A percentile compares a stretch with the other conserved stretches of the same genome.
phyloP scores from a whole-genome alignment of 2,797 vertebrate species.

The Pangasius mekongensis region DNA sequence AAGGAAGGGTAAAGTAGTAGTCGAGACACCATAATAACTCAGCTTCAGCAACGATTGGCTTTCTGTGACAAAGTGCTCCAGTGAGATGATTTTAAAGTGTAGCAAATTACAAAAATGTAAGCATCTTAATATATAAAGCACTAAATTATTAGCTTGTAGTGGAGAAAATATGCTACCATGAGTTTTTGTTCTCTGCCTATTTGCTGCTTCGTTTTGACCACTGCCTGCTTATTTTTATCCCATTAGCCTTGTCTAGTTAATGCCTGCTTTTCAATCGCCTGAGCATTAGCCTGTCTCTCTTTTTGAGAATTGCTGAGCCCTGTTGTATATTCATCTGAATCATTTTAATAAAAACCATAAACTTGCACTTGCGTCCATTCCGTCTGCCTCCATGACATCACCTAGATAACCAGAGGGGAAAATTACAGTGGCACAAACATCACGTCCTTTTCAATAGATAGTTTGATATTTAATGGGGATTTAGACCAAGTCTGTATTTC shows the following conservation, averaged over 20 bases:
- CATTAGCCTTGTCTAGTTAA: constrained; percentile 7
- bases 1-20: constrained; percentile 35
- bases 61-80: constrained; percentile 32
- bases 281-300: background rate
- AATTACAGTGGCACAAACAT: constrained; percentile 12
- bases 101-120: constrained; percentile 44
- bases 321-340: constrained; percentile 12
- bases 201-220: background rate
- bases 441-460: background rate
- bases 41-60: constrained; percentile 12
- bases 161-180: background rate
- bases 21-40: constrained; percentile 37
- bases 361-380: background rate
- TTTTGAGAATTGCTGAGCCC: background rate
- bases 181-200: background rate
- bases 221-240: constrained; percentile 2
- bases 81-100: constrained; percentile 37
- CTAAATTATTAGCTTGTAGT: constrained; percentile 21
- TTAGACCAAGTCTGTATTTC: constrained; percentile 3
- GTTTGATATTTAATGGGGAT: constrained; percentile 8
- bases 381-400: constrained; percentile 13
- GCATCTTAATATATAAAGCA: constrained; percentile 29
- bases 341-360: constrained; percentile 17
- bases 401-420: background rate
- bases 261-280: background rate